Percentiles rank a stretch among this genome's conserved stretches.
phyloP scores from a whole-genome alignment of 37 sponge, comb jelly and placozoan species.

The Theonella swinhoei region DNA sequence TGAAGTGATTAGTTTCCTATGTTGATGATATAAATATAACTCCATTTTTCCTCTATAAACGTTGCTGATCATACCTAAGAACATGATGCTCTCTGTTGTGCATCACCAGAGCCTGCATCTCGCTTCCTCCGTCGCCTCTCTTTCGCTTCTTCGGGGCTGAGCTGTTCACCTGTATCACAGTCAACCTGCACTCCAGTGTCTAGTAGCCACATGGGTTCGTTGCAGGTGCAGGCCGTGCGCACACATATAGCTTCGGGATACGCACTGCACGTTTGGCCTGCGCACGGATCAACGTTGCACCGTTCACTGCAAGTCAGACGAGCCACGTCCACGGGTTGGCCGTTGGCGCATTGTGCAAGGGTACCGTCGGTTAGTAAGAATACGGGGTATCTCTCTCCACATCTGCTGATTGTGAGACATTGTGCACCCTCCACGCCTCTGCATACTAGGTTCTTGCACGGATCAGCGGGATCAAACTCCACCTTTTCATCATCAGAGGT shows the following conservation, averaged over 20 bases:
- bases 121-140: background rate
- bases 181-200: conserved; percentile 36
- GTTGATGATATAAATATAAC: too few relatives aligned
- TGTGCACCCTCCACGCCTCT: conserved; percentile 37
- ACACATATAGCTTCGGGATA: conserved; percentile 56
- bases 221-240: conserved; percentile 34
- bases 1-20: too few relatives aligned
- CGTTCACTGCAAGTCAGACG: background rate
- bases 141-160: background rate
- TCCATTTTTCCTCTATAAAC: too few relatives aligned
- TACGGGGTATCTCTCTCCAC: conserved; percentile 42
- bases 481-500: background rate
- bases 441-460: conserved; percentile 36
- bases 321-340: background rate
- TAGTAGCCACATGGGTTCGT: conserved; percentile 20
- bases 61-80: too few relatives aligned
- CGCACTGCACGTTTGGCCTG: conserved; percentile 14
- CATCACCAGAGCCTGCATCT: too few relatives aligned
- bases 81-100: too few relatives aligned
- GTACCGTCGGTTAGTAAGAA: conserved; percentile 29
- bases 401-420: conserved; percentile 50
- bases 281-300: conserved; percentile 61
- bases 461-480: conserved; percentile 5
- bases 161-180: conserved; percentile 30
- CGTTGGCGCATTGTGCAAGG: conserved; percentile 17